Evolutionary conservation across 2,888 invertebrate genomes (phyloP).

Genomic region (Tachina lurida): DNA sequence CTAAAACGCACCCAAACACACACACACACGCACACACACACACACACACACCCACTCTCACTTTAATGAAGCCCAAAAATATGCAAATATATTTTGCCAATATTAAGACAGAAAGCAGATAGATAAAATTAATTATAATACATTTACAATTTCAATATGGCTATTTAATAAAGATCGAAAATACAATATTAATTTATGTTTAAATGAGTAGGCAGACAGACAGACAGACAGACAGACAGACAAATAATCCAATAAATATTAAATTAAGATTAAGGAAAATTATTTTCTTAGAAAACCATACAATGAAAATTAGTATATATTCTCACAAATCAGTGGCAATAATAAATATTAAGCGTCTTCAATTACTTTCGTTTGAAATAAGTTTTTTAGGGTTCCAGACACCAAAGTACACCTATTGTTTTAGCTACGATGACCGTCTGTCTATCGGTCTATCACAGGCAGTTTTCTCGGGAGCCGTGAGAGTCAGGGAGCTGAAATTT

Average conservation of each 20-base stretch:
- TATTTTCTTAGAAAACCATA: background rate
- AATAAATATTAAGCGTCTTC: too few species aligned
- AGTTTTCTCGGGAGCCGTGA: too few species aligned
- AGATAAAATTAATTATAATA: conserved; percentile 65
- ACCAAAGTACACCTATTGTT: too few species aligned
- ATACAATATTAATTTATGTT: conserved; percentile 33
- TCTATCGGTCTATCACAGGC: too few species aligned
- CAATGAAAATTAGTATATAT: background rate
- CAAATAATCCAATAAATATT: conserved; percentile 18
- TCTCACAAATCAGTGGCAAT: too few species aligned
- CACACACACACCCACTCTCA: background rate
- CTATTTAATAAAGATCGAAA: conserved; percentile 56
- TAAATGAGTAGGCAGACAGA: background rate
- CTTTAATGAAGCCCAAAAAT: conserved; percentile 35
- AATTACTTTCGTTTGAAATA: too few species aligned
- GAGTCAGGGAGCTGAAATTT: too few species aligned
- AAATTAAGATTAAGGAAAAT: background rate
- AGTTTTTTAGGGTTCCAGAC: too few species aligned
- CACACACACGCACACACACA: background rate
- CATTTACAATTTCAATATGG: conserved; percentile 62
- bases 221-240: background rate
- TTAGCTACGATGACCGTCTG: too few species aligned
- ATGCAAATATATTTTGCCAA: conserved; percentile 44
- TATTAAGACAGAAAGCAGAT: conserved; percentile 46
- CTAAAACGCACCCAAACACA: background rate